These are phyloP conservation scores for Encarsia formosa DNA, from an alignment of 2,888 invertebrate species.

Conservation along the genomic window DNA sequence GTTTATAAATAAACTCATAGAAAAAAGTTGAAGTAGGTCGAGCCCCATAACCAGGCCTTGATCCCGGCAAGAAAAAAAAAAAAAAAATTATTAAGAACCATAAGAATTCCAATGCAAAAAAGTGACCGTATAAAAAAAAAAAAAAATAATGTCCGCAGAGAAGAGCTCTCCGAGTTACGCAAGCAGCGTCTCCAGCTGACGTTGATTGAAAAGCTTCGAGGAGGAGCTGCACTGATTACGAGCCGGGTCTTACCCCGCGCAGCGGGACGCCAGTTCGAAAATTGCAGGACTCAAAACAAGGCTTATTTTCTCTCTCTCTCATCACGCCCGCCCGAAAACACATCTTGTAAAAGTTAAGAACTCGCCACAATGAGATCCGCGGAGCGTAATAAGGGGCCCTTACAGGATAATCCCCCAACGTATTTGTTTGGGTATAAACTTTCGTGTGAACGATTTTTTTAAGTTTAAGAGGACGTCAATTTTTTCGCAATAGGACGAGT, in stretches of 20 bases:
- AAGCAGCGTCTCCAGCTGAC: neutral
- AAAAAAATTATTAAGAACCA: conserved; percentile 7
- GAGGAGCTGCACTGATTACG: neutral
- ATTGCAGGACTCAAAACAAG: conserved; percentile 12
- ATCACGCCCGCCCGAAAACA: conserved; percentile 40
- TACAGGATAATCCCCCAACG: conserved; percentile 38
- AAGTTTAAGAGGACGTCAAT: no score
- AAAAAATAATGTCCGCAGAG: neutral
- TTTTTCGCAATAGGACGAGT: no score
- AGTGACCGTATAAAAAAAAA: neutral
- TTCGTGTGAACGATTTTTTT: conserved; percentile 24
- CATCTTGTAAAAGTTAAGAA: conserved; percentile 51
- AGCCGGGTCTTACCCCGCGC: conserved; percentile 20
- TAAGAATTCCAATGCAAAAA: conserved; percentile 5
- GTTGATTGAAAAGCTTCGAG: conserved; percentile 23
- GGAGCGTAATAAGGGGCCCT: conserved; percentile 49
- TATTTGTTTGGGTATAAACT: conserved; percentile 1
- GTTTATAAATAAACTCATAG: neutral
- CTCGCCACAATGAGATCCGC: conserved; percentile 41
- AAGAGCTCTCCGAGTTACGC: neutral
- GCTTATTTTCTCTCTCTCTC: neutral
- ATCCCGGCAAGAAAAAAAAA: neutral
- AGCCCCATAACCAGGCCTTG: conserved; percentile 6
- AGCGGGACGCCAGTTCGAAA: conserved; percentile 36
- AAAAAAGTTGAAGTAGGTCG: conserved; percentile 7